Evolutionary conservation across 1,140 invertebrate genomes (phyloP).

Genomic region (Heliconius congener): DNA sequence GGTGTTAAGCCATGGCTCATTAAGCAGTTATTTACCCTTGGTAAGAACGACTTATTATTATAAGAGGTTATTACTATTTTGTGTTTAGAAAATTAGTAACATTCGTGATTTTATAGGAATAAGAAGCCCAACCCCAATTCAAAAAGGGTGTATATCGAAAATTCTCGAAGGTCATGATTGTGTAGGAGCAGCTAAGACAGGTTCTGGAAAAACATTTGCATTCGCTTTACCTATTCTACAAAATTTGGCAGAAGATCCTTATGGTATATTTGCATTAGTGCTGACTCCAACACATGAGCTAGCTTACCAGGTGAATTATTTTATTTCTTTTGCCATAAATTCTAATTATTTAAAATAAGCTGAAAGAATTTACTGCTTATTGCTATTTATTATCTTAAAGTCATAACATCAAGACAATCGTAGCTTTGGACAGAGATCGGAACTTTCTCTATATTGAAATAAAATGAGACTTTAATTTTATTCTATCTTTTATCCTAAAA

Average conservation of each 20-base stretch:
- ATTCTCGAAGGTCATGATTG: constrained; percentile 93
- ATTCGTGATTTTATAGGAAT: constrained; percentile 83
- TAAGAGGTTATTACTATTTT: constrained; percentile 18
- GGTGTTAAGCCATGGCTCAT: constrained; percentile 77
- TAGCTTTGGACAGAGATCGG: too few relatives aligned
- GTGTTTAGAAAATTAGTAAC: neutral
- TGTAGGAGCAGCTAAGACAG: constrained; percentile 98
- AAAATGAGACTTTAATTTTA: constrained; percentile 3
- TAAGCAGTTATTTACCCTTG: constrained; percentile 71
- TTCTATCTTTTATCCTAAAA: too few relatives aligned
- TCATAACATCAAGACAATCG: too few relatives aligned
- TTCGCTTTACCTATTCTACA: constrained; percentile 98
- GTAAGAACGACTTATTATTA: constrained; percentile 46
- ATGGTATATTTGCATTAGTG: constrained; percentile 96
- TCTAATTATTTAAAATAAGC: too few relatives aligned
- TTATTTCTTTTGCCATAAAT: neutral
- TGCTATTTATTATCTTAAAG: neutral
- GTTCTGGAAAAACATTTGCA: constrained; percentile 98
- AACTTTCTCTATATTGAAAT: neutral
- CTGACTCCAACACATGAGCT: constrained; percentile 98
- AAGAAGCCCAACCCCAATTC: constrained; percentile 91
- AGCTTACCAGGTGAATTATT: constrained; percentile 86
- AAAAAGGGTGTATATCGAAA: constrained; percentile 89
- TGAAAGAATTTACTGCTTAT: too few relatives aligned
- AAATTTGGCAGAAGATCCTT: constrained; percentile 94